Evolutionary conservation across 1,140 invertebrate species (phyloP), one percentile per base, ranked within the genome.

Genomic region (Drosophila neocordata): DNA sequence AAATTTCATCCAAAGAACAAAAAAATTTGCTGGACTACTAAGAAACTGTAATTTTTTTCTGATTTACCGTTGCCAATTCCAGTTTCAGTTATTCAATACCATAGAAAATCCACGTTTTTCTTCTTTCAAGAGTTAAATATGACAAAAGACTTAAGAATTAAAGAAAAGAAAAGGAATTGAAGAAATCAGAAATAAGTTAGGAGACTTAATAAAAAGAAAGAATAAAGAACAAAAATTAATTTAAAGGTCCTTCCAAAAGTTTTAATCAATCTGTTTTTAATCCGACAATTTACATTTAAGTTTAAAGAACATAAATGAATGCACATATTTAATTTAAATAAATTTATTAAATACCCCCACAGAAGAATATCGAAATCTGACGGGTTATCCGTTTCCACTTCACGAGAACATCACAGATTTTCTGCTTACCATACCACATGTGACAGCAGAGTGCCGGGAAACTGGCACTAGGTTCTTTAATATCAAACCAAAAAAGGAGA

Each of bases 291-390:
- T n/a, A n/a, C n/a, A n/a, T n/a, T n/a, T n/a, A n/a, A n/a, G n/a
- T n/a, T n/a, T n/a, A n/a, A n/a, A n/a, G n/a, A n/a, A n/a, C n/a
- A n/a, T n/a, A n/a, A n/a, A n/a, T n/a, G n/a, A n/a, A n/a, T n/a
- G n/a, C n/a, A n/a, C n/a, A 34, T 34, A 24, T 24, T 24, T 24
- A 24, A 24, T 24, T 24, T 24, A 24, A 24, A 24, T 2, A 24
- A 24, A 2, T 24, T 24, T 2, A 24, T 24, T 24, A 4, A 4
- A 2, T 24, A 24, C 4, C 2, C 22, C 22, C 22, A 24, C 22
- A 91, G 90, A 74, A 58, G 90, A 91, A 72, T 91, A 91, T 88
- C 77, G 80, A 24, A 79, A 85, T 61, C 55, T 77, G 48, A 90
- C 78, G 63, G 90, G 90, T 55, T 55, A 59, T 18, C 24, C 12